A percentile compares a stretch with the other conserved stretches of the same genome.
Evolutionary conservation across 2,888 invertebrate genomes (phyloP).

Genomic region (Drosophila multiciliata): DNA sequence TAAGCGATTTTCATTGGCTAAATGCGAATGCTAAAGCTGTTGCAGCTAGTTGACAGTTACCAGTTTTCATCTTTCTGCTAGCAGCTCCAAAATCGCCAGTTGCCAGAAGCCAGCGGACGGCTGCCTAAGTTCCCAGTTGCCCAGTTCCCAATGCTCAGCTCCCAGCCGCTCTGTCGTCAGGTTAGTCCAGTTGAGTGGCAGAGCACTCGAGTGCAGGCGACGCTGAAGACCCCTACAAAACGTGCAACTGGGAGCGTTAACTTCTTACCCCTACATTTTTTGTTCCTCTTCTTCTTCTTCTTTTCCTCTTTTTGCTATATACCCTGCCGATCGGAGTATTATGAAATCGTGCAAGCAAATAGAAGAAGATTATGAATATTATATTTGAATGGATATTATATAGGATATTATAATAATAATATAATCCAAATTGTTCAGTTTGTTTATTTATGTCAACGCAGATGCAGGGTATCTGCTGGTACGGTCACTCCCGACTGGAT

Average conservation of each 20-base stretch:
- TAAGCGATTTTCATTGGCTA: slow-evolving; percentile 21
- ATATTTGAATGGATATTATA: background rate
- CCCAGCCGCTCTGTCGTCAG: slow-evolving; percentile 75
- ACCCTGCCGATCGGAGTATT: background rate
- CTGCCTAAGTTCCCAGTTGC: slow-evolving; percentile 20
- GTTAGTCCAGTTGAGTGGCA: slow-evolving; percentile 71
- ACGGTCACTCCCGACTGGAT: background rate
- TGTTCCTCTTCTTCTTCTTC: background rate
- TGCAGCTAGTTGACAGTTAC: slow-evolving; percentile 46
- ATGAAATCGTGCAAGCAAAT: background rate
- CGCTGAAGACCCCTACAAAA: slow-evolving; percentile 49
- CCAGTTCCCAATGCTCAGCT: slow-evolving; percentile 27
- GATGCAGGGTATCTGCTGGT: slow-evolving; percentile 3
- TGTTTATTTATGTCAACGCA: too few relatives aligned
- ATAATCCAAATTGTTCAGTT: background rate
- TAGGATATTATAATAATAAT: too few relatives aligned
- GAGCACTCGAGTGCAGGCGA: slow-evolving; percentile 56
- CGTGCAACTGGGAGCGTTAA: slow-evolving; percentile 71
- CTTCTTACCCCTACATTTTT: slow-evolving; percentile 46
- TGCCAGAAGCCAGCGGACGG: background rate
- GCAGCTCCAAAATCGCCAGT: slow-evolving; percentile 36
- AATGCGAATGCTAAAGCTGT: slow-evolving; percentile 4
- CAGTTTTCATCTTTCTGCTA: slow-evolving; percentile 28
- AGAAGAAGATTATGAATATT: background rate
- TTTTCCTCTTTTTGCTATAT: background rate